Base-by-base conservation (phyloP, 1,140 invertebrate species). In the Protaetia brevitarsis region DNA sequence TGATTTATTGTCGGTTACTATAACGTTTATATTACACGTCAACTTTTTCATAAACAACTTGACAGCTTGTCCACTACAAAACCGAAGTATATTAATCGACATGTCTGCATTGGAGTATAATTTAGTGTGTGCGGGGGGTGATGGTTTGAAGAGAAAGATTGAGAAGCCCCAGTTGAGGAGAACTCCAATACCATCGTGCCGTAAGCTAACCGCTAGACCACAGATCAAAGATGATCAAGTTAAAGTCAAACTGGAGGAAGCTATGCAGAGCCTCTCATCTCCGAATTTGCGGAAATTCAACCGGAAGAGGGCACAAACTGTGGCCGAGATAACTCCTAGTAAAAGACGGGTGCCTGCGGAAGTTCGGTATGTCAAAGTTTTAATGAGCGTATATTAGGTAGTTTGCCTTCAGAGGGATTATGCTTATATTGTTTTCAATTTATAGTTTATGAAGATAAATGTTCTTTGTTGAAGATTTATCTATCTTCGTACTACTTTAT, bases 41-140 rank as follows among this genome's bases (percentile, higher is more conserved):
- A n/a, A n/a, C n/a, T n/a, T n/a, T n/a, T n/a, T n/a, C n/a, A n/a
- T n/a, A n/a, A n/a, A n/a, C n/a, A n/a, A n/a, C n/a, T n/a, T n/a
- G n/a, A n/a, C n/a, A n/a, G n/a, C n/a, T n/a, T n/a, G n/a, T n/a
- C n/a, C n/a, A n/a, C n/a, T n/a, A n/a, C n/a, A n/a, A n/a, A n/a
- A n/a, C n/a, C n/a, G n/a, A n/a, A n/a, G n/a, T n/a, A n/a, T n/a
- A n/a, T n/a, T n/a, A n/a, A n/a, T n/a, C n/a, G n/a, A n/a, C n/a
- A 59, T 59, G 57, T 59, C 57, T 19, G n/a, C 29, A 11, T 28
- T 59, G 3, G 57, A 59, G n/a, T 59, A 31, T 11, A 59, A 59
- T 30, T 31, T 59, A 29, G 57, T 59, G 8, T 59, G 26, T 3
- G 57, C 27, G 28, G 57, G 29, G 6, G 57, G 57, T n/a, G 57